Evolutionary conservation across 2,797 vertebrate species (phyloP).

Genomic region (Erpetoichthys calabaricus): DNA sequence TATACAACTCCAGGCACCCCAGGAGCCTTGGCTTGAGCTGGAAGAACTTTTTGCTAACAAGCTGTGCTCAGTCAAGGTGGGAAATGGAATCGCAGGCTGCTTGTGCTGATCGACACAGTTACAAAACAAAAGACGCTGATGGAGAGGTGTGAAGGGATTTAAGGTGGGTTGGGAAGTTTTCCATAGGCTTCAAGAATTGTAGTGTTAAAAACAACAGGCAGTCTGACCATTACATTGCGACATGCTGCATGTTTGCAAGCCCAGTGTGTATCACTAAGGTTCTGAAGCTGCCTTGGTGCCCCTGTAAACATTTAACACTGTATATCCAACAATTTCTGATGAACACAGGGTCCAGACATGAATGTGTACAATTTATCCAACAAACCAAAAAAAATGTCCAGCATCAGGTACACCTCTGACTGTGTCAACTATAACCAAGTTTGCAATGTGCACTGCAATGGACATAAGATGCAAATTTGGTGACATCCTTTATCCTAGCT

Average conservation of each 20-base stretch:
- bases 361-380: slow-evolving; percentile 8
- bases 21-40: no score
- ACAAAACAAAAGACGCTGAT: no score
- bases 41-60: no score
- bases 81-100: no score
- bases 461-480: slow-evolving; percentile 7
- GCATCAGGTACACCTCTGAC: slow-evolving; percentile 7
- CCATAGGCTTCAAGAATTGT: no score
- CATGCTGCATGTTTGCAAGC: slow-evolving; percentile 9
- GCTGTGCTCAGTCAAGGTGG: no score
- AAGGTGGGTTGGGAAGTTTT: no score
- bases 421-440: slow-evolving; percentile 8
- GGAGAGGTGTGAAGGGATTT: no score
- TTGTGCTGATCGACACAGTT: no score
- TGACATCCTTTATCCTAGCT: slow-evolving; percentile 7
- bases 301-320: slow-evolving; percentile 10
- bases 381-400: slow-evolving; percentile 11
- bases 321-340: slow-evolving; percentile 11
- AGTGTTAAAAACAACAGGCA: slow-evolving; percentile 10
- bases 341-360: slow-evolving; percentile 11
- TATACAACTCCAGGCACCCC: no score
- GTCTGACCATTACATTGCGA: slow-evolving; percentile 5
- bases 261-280: slow-evolving; percentile 10
- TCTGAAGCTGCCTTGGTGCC: slow-evolving; percentile 11
- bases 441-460: slow-evolving; percentile 12